Percentiles rank a stretch among this genome's conserved stretches.
Conservation (phyloP, 2,888 invertebrate species). For the Dasysyrphus albostriatus region DNA sequence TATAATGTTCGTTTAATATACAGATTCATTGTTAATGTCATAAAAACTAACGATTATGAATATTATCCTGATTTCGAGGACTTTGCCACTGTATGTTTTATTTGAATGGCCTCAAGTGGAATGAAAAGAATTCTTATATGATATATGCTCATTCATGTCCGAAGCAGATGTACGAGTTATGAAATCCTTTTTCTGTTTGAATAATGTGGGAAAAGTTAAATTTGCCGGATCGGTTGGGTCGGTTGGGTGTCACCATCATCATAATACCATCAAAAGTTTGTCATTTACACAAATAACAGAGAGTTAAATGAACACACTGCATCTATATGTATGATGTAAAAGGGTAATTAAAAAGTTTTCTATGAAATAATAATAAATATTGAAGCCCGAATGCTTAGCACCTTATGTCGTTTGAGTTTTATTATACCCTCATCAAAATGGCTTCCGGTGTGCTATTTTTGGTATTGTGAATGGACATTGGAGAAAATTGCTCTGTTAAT, state of each 20-base stretch:
- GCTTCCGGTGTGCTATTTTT: not conserved
- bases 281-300: slow-evolving; percentile 15
- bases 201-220: slow-evolving; percentile 32
- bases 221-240: not conserved
- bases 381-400: slow-evolving; percentile 57
- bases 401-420: slow-evolving; percentile 69
- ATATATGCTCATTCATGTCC: slow-evolving; percentile 62
- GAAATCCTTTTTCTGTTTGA: slow-evolving; percentile 36
- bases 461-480: slow-evolving; percentile 31
- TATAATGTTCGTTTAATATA: slow-evolving; percentile 69
- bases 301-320: slow-evolving; percentile 31
- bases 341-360: slow-evolving; percentile 64
- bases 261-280: slow-evolving; percentile 7
- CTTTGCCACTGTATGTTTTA: not conserved
- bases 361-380: slow-evolving; percentile 69
- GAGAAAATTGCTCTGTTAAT: slow-evolving; percentile 31
- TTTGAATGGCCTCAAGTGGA: not conserved
- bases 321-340: slow-evolving; percentile 30
- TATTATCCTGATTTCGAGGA: slow-evolving; percentile 47
- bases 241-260: slow-evolving; percentile 1
- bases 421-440: slow-evolving; percentile 26
- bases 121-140: slow-evolving; percentile 56
- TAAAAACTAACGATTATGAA: slow-evolving; percentile 76
- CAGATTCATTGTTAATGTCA: slow-evolving; percentile 64
- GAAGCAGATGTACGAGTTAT: slow-evolving; percentile 59